phyloP scores from a whole-genome alignment of 1,140 invertebrate genomes.

The Schlechtendalia chinensis region DNA sequence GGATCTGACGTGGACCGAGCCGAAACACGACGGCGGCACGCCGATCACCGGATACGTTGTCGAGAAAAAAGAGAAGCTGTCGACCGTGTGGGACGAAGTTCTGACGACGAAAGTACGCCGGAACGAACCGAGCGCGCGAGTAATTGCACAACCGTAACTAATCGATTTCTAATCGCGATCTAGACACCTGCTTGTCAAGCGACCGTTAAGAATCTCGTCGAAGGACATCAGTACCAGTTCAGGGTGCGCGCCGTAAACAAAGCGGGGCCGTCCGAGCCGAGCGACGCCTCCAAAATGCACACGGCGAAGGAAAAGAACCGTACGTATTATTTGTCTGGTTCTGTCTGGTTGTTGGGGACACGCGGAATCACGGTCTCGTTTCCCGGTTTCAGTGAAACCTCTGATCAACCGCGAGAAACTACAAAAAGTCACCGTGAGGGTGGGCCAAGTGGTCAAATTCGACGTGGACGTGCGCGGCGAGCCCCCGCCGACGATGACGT shows the following conservation, averaged over 20 bases:
- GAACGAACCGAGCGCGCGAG: too few species aligned
- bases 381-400: constrained; percentile 84
- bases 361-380: too few species aligned
- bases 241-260: constrained; percentile 90
- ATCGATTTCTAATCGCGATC: too few species aligned
- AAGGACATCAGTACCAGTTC: constrained; percentile 92
- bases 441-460: constrained; percentile 86
- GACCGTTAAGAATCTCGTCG: constrained; percentile 80
- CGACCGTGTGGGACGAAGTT: constrained; percentile 83
- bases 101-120: constrained; percentile 68
- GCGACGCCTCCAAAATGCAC: constrained; percentile 83
- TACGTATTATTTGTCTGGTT: constrained; percentile 60
- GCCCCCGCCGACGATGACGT: constrained; percentile 88
- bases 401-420: constrained; percentile 89
- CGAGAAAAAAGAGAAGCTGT: constrained; percentile 93
- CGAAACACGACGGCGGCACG: constrained; percentile 85
- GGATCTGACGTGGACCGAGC: constrained; percentile 89
- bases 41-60: constrained; percentile 94
- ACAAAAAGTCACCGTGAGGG: constrained; percentile 82
- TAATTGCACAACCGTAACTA: too few species aligned
- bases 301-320: constrained; percentile 84
- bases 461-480: constrained; percentile 94
- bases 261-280: constrained; percentile 86
- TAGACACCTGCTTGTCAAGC: constrained; percentile 77
- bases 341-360: too few species aligned